A percentile compares a stretch with the other conserved stretches of the same genome.
phyloP scores from a whole-genome alignment of 2,888 invertebrate species.

The Lasioglossum lativentre region DNA sequence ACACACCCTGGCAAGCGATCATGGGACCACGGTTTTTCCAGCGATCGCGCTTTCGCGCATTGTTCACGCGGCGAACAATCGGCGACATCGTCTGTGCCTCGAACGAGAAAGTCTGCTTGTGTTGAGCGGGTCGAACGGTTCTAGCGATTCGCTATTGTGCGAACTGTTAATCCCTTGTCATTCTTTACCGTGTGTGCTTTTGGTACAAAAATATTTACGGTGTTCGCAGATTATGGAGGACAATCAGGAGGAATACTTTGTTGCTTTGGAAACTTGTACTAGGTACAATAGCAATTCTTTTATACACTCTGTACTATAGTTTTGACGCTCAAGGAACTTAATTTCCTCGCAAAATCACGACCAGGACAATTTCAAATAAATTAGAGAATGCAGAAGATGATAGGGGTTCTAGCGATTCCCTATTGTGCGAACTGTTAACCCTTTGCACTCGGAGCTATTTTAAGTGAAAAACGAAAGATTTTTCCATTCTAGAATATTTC shows the following conservation, averaged over 20 bases:
- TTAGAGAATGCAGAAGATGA: background rate
- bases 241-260: background rate
- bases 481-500: too few species aligned
- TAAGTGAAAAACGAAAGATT: too few species aligned
- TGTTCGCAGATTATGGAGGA: background rate
- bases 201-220: background rate
- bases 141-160: background rate
- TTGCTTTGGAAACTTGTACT: background rate
- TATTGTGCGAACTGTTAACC: too few species aligned
- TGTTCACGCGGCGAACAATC: constrained; percentile 19
- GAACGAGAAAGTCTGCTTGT: background rate
- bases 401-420: too few species aligned
- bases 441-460: too few species aligned
- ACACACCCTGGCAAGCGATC: constrained; percentile 42
- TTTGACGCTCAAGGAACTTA: background rate
- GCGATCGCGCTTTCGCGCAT: constrained; percentile 20
- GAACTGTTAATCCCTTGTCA: background rate
- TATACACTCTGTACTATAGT: background rate
- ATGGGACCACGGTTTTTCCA: constrained; percentile 68
- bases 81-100: background rate
- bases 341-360: background rate
- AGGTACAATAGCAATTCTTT: too few species aligned
- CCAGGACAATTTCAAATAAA: background rate
- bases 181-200: background rate
- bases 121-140: background rate